Percentiles rank a stretch among this genome's conserved stretches.
phyloP scores from a whole-genome alignment of 2,113 vertebrate species.

The Carassius auratus region DNA sequence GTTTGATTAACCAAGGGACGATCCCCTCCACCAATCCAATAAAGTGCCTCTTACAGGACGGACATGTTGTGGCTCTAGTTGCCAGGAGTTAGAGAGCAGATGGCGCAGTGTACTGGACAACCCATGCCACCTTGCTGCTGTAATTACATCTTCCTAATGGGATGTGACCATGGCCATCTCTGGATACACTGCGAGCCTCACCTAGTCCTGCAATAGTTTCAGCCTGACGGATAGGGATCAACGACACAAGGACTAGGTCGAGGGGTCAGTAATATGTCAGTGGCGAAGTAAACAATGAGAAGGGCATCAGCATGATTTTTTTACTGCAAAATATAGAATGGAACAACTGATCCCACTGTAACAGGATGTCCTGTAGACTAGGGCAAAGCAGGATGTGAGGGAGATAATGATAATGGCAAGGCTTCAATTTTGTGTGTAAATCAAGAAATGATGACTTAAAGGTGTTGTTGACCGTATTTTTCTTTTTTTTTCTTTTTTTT shows the following conservation, averaged over 20 bases:
- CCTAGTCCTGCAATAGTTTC: not conserved
- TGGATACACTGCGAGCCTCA: not conserved
- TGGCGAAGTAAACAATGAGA: not conserved
- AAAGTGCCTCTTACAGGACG: slow-evolving; percentile 28
- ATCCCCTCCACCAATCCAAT: slow-evolving; percentile 29
- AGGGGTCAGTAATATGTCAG: not conserved
- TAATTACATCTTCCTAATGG: slow-evolving; percentile 45
- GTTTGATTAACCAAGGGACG: slow-evolving; percentile 27
- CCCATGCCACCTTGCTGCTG: slow-evolving; percentile 13
- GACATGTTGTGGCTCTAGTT: not conserved
- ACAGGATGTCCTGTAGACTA: slow-evolving; percentile 11
- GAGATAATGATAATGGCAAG: slow-evolving; percentile 6
- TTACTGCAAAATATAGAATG: not conserved
- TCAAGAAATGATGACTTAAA: not conserved
- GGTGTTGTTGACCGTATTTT: too few relatives aligned
- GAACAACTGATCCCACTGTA: slow-evolving; percentile 9
- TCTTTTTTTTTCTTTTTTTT: too few relatives aligned
- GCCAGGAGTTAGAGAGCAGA: slow-evolving; percentile 32
- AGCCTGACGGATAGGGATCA: not conserved
- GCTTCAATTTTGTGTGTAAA: not conserved
- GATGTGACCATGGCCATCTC: slow-evolving; percentile 21
- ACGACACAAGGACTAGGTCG: not conserved
- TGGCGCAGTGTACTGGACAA: slow-evolving; percentile 20
- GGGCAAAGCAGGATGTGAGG: not conserved
- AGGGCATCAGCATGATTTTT: slow-evolving; percentile 8